Evolutionary conservation across 2,888 invertebrate genomes (phyloP).

Genomic region (Meiosimyza decipiens): DNA sequence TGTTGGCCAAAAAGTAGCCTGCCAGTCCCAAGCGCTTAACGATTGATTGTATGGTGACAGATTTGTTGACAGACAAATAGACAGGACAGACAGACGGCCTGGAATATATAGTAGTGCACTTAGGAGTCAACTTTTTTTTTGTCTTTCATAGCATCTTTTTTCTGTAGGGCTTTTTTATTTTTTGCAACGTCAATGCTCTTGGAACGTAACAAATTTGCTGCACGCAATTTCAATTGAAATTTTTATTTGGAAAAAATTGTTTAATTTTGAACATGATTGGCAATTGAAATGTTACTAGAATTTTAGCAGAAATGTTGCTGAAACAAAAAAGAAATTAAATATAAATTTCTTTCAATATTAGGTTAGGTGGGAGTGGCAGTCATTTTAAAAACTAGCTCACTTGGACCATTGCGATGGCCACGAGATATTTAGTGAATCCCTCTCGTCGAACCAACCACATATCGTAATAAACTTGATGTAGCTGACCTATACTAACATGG

Average conservation of each 20-base stretch:
- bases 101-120: background rate
- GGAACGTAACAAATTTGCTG: background rate
- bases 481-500: too few species aligned
- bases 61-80: constrained; percentile 18
- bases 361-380: too few species aligned
- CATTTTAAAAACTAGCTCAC: too few species aligned
- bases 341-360: too few species aligned
- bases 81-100: constrained; percentile 5
- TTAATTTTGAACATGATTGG: background rate
- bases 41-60: constrained; percentile 18
- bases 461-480: too few species aligned
- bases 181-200: background rate
- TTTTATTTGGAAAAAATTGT: constrained; percentile 9
- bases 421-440: background rate
- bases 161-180: background rate
- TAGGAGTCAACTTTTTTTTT: background rate
- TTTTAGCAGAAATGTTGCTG: too few species aligned
- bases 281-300: too few species aligned
- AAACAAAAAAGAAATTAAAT: background rate
- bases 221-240: constrained; percentile 19
- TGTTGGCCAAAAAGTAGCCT: too few species aligned
- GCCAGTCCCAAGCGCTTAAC: background rate
- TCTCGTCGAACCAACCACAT: too few species aligned
- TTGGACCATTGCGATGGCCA: background rate
- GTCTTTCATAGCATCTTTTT: background rate